Percentiles rank a stretch among this genome's conserved stretches.
phyloP scores from a whole-genome alignment of 2,797 vertebrate genomes.

The Sebastolobus alascanus region DNA sequence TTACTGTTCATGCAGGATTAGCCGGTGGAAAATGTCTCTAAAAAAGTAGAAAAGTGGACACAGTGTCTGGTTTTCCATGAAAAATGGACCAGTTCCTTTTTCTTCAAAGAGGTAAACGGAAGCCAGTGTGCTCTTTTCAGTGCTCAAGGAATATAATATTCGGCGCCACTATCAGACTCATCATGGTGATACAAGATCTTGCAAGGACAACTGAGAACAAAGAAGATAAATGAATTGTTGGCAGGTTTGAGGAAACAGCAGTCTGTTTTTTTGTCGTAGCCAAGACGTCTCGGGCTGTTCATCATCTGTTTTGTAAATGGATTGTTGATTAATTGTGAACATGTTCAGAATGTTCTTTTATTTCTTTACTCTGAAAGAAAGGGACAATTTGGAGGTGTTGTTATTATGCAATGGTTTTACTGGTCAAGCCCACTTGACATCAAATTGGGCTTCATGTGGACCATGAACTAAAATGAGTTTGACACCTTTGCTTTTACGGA shows the following conservation, averaged over 20 bases:
- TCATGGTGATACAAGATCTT: not conserved
- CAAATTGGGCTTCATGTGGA: not conserved
- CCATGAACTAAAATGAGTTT: not conserved
- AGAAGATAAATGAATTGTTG: not conserved
- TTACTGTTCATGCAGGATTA: no score
- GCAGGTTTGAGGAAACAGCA: not conserved
- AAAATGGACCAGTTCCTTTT: no score
- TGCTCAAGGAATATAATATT: not conserved
- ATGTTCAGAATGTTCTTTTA: not conserved
- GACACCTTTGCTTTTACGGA: no score
- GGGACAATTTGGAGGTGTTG: not conserved
- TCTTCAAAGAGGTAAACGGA: no score
- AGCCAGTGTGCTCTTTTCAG: no score
- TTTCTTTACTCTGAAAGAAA: not conserved
- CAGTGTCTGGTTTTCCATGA: no score
- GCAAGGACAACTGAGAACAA: not conserved
- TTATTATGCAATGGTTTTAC: not conserved
- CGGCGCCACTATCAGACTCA: not conserved
- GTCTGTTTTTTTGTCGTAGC: not conserved
- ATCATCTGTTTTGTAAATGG: not conserved
- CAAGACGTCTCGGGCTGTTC: not conserved
- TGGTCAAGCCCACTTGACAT: not conserved
- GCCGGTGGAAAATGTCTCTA: no score
- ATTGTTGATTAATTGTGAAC: not conserved
- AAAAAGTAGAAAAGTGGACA: no score